Evolutionary conservation across 2,113 vertebrate genomes (phyloP), one percentile per base, ranked within the genome.

Genomic region (Lagopus leucura): DNA sequence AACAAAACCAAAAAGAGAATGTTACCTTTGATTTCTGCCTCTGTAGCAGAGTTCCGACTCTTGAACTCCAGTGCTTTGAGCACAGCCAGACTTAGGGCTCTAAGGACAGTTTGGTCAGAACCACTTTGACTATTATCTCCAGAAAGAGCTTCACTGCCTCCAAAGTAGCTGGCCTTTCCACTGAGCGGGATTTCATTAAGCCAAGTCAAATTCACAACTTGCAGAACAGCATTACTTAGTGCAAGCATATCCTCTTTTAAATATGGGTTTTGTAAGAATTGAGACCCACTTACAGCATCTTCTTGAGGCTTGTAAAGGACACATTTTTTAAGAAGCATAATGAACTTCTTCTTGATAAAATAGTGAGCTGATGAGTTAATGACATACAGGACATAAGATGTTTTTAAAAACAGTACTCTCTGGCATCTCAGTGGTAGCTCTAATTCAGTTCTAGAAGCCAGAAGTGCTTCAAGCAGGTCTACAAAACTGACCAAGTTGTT

Each of bases 21-120:
- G 69, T 96, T 97, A 98, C 98, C 98, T 98, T 96, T 95, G 63
- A 97, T 88, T 95, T 98, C 96, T 97, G 96, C 93, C 96, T 95
- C 70, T 48, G 78, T 48, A 22, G 34, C 30, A 71, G 77, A 89
- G 15, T 90, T 94, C 58, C 97, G 97, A 84, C 97, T 77, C 92
- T 97, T 97, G 90, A 98, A 96, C 97, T 99, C 98, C 85, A 99
- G 67, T 20, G 98, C 98, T 97, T 99, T 99, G 66, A 99, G 96
- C 48, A 99, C 71, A 87, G 98, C 64, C 54, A 99, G 94, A 90
- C 99, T 98, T 60, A 98, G 93, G 16, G 98, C 98, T 97, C 99
- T 98, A 18, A 99, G 96, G 88, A 97, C 97, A 86, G 98, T 98
- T 16, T 97, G 96, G 64, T 99, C 99, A 61, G 94, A 93, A 67